These are phyloP conservation scores for Cremastobaeus sp. DNA, from an alignment of 2,888 invertebrate genomes.

Conservation along the genomic window DNA sequence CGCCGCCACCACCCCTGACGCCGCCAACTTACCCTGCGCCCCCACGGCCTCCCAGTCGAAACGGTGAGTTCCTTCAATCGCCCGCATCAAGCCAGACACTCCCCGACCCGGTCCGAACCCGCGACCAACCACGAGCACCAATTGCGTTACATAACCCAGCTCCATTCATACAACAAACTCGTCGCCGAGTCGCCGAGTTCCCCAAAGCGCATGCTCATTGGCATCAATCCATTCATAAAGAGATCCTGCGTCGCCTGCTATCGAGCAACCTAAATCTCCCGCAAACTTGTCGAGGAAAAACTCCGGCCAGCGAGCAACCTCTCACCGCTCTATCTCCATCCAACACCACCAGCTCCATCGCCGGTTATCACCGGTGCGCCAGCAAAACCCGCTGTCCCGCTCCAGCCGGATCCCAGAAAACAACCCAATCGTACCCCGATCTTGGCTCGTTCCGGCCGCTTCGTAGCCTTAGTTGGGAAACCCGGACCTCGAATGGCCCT, in stretches of 20 bases:
- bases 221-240: conserved; percentile 52
- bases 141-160: conserved; percentile 37
- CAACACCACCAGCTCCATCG: conserved; percentile 29
- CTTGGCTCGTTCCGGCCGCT: not conserved
- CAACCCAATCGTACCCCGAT: too few relatives aligned
- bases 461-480: too few relatives aligned
- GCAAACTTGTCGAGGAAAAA: conserved; percentile 10
- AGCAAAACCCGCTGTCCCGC: too few relatives aligned
- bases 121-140: conserved; percentile 27
- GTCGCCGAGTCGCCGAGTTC: conserved; percentile 54
- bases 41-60: conserved; percentile 77
- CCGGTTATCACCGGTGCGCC: conserved; percentile 27
- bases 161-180: conserved; percentile 43
- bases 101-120: too few relatives aligned
- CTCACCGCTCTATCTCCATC: conserved; percentile 28
- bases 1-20: conserved; percentile 70
- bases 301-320: conserved; percentile 14
- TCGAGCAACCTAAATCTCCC: conserved; percentile 40
- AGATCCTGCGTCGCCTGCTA: conserved; percentile 30
- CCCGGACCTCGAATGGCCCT: too few relatives aligned
- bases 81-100: not conserved
- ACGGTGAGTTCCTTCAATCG: conserved; percentile 69
- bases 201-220: conserved; percentile 50
- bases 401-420: not conserved
- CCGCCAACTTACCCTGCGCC: conserved; percentile 77